phyloP scores from a whole-genome alignment of 2,113 vertebrate species.

The Miniopterus natalensis region DNA sequence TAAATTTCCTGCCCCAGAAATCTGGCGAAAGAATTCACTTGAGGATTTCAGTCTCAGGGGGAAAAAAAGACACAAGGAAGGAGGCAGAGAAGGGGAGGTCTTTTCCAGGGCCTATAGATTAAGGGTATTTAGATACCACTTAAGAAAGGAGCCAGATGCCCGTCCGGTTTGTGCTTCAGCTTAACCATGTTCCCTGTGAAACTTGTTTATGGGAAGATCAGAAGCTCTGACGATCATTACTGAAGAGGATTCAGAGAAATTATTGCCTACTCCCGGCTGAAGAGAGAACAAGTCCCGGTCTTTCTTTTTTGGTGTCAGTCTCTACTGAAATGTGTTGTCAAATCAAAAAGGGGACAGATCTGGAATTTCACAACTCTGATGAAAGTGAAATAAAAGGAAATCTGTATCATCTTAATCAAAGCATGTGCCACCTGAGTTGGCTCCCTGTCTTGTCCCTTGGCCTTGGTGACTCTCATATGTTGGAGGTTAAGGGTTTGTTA shows the following conservation, averaged over 20 bases:
- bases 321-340: conserved; percentile 89
- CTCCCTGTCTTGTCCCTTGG: conserved; percentile 87
- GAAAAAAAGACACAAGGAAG: conserved; percentile 83
- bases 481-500: conserved; percentile 90
- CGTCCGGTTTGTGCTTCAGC: conserved; percentile 81
- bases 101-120: conserved; percentile 82
- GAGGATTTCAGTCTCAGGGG: conserved; percentile 84
- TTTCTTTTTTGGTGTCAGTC: conserved; percentile 86
- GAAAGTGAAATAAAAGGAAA: conserved; percentile 88
- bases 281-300: conserved; percentile 87
- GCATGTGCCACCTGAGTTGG: conserved; percentile 86
- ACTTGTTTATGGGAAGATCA: conserved; percentile 87
- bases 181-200: conserved; percentile 84
- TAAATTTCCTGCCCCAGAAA: conserved; percentile 86
- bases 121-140: conserved; percentile 87
- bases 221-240: conserved; percentile 86
- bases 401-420: conserved; percentile 91
- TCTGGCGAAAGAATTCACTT: conserved; percentile 85
- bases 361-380: conserved; percentile 87
- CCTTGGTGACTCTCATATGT: conserved; percentile 85
- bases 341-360: conserved; percentile 88
- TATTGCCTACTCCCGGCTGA: conserved; percentile 84
- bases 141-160: conserved; percentile 81
- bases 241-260: conserved; percentile 88
- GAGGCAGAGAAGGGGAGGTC: conserved; percentile 78